phyloP scores from a whole-genome alignment of 1,140 invertebrate genomes.

The Bombus vancouverensis region DNA sequence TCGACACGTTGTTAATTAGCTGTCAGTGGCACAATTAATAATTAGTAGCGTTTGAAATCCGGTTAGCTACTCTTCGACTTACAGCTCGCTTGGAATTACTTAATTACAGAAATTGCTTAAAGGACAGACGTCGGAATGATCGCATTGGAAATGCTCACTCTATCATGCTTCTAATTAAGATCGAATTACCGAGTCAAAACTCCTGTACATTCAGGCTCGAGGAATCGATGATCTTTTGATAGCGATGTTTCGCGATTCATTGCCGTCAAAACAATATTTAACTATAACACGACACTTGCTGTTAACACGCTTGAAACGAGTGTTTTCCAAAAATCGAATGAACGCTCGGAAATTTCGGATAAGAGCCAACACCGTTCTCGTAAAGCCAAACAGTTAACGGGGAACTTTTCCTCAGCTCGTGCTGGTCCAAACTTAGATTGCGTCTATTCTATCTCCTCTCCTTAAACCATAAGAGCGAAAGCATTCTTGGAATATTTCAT shows the following conservation, averaged over 20 bases:
- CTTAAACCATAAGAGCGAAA: constrained; percentile 11
- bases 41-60: background rate
- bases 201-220: background rate
- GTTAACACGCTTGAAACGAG: too few species aligned
- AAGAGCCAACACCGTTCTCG: background rate
- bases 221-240: background rate
- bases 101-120: background rate
- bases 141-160: background rate
- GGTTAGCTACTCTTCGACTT: too few species aligned
- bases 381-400: constrained; percentile 2
- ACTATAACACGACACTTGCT: too few species aligned
- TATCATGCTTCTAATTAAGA: background rate
- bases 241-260: too few species aligned
- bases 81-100: too few species aligned
- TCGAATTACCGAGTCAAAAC: background rate
- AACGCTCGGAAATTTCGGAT: background rate
- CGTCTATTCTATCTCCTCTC: constrained; percentile 16
- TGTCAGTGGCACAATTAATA: constrained; percentile 5
- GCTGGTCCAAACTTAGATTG: constrained; percentile 39
- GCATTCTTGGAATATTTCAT: constrained; percentile 32
- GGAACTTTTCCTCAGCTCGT: background rate
- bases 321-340: background rate
- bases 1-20: background rate
- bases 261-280: too few species aligned
- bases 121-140: background rate